Evolutionary conservation across 2,888 invertebrate genomes (phyloP), one percentile per base, ranked within the genome.

Genomic region (Cabera pusaria): DNA sequence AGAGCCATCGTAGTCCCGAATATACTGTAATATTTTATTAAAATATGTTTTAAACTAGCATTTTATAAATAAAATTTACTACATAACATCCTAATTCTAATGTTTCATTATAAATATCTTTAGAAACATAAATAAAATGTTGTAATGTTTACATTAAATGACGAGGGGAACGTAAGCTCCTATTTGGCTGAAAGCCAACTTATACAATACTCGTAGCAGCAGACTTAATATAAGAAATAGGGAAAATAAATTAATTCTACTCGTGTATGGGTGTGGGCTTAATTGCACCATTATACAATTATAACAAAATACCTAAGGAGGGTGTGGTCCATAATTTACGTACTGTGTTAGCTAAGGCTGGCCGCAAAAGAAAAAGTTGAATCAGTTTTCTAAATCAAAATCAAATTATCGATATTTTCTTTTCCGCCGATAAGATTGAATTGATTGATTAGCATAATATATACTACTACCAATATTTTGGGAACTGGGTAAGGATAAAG

Each of bases 101-200:
- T 7, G 18, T 12, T 33, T 5, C 19, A 24, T 41, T 52, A 38
- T 50, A 49, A 57, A 57, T 64, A 49, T 57, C 55, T 56, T 53
- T 48, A 40, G 54, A 62, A 60, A 59, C 52, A 58, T 51, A 46
- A 50, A 53, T 54, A 52, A 51, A 54, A 60, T 58, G 43, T 52
- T 62, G 50, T 62, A 58, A 63, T 68, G 64, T 66, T 65, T 66
- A 69, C 66, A 58, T 57, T 26, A 56, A 56, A 59, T 45, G 43
- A 50, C 54, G 49, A 51, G 53, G 68, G 79, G 72, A 74, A 62
- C 62, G 67, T 67, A 70, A 72, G 55, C 61, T 66, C 56, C 59
- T 34, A 53, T 31, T 67, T 85, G 86, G 84, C 72, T 6, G 10
- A 3, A 14, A 11, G 69, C 86, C 84, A 85, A 64, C 28, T 46